A percentile compares a stretch with the other conserved stretches of the same genome.
These are phyloP conservation scores for Carassius carassius DNA, from an alignment of 2,113 vertebrate genomes.

Conservation along the genomic window DNA sequence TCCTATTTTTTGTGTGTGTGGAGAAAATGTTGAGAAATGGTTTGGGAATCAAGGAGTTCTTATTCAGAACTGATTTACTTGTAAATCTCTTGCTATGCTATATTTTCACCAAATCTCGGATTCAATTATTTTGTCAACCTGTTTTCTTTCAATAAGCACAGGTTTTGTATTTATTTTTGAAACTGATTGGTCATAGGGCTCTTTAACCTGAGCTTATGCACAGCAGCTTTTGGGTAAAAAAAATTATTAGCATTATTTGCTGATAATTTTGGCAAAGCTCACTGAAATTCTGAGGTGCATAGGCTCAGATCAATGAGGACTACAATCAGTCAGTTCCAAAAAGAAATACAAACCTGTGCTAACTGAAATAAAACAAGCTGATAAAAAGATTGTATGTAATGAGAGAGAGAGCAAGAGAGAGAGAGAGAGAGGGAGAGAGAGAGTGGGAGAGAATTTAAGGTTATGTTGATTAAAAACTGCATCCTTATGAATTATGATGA, in stretches of 20 bases:
- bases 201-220: not conserved
- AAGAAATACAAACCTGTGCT: no score
- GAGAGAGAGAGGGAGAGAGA: no score
- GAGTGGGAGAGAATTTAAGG: no score
- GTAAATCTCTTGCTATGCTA: no score
- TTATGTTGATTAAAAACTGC: no score
- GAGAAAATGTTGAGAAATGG: not conserved
- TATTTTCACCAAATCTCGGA: no score
- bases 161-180: not conserved
- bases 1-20: not conserved
- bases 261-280: not conserved
- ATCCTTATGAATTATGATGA: not conserved
- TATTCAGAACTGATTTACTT: conserved; percentile 12
- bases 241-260: not conserved
- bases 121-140: not conserved
- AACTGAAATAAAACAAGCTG: no score
- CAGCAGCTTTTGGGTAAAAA: not conserved
- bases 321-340: not conserved
- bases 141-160: no score
- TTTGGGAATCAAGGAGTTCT: not conserved
- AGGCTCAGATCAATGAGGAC: not conserved
- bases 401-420: no score
- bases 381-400: no score
- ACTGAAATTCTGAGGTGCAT: not conserved
- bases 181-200: not conserved